Evolutionary conservation across 2,888 invertebrate genomes (phyloP).

Genomic region (Cinara cedri): DNA sequence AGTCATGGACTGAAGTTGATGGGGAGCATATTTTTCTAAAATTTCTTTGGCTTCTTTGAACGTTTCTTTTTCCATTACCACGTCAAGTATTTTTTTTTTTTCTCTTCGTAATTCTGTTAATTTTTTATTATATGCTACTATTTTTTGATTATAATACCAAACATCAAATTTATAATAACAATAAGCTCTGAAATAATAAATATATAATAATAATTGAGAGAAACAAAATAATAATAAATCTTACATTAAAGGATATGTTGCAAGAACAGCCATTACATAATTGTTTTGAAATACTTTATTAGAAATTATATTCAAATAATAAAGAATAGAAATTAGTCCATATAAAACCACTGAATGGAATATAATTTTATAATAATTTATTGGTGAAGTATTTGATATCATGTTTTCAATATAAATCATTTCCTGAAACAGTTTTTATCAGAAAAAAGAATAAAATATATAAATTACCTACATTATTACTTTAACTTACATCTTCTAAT

Average conservation of each 20-base stretch:
- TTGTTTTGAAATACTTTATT: constrained; percentile 31
- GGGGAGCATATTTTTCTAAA: constrained; percentile 82
- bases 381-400: constrained; percentile 48
- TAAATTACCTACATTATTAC: not conserved
- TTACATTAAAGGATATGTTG: constrained; percentile 49
- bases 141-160: constrained; percentile 86
- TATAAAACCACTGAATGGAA: constrained; percentile 47
- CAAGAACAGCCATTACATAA: constrained; percentile 31
- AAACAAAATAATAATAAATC: constrained; percentile 11
- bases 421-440: constrained; percentile 57
- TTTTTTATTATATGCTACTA: constrained; percentile 78
- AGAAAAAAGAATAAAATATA: constrained; percentile 15
- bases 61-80: constrained; percentile 96
- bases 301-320: constrained; percentile 35
- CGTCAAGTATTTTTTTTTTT: constrained; percentile 87
- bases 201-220: not conserved
- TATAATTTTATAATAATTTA: constrained; percentile 52
- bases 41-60: constrained; percentile 93
- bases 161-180: constrained; percentile 78
- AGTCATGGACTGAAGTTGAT: constrained; percentile 63
- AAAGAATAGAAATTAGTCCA: constrained; percentile 46
- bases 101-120: constrained; percentile 75
- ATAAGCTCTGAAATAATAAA: constrained; percentile 71
- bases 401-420: constrained; percentile 49
- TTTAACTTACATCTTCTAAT: constrained; percentile 69